Percentiles rank a stretch among this genome's conserved stretches.
phyloP scores from a whole-genome alignment of 2,113 vertebrate genomes.

The Pitta sordida region DNA sequence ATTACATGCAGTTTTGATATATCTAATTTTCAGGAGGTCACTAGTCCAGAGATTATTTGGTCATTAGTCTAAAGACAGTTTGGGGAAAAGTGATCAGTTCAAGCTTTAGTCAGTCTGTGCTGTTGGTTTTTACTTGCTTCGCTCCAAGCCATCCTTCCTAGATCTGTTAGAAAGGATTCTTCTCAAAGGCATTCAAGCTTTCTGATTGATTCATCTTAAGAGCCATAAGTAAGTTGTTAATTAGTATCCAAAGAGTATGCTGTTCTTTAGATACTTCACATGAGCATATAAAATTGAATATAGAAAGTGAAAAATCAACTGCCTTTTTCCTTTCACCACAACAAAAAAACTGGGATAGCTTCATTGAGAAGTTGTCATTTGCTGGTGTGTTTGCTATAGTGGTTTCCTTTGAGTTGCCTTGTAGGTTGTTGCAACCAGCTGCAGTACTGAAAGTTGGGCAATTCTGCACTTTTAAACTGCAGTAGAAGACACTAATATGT shows the following conservation, averaged over 20 bases:
- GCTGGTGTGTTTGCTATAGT: background rate
- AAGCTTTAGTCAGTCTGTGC: background rate
- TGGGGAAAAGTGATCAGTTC: background rate
- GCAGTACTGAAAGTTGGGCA: background rate
- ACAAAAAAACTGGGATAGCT: background rate
- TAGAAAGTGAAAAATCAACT: background rate
- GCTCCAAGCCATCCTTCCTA: background rate
- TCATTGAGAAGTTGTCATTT: background rate
- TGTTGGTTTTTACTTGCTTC: background rate
- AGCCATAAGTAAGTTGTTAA: background rate
- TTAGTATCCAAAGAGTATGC: background rate
- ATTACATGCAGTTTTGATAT: background rate
- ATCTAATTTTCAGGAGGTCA: background rate
- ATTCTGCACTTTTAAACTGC: background rate
- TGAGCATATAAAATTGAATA: background rate
- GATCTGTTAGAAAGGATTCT: background rate
- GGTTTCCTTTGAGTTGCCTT: background rate
- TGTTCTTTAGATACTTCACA: background rate
- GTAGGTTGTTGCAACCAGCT: background rate
- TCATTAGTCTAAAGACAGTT: background rate
- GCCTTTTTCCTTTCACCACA: background rate
- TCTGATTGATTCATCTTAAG: background rate
- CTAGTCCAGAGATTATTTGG: background rate
- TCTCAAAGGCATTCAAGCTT: background rate
- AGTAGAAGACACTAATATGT: background rate